Conservation (phyloP, 1,140 invertebrate species). For the Drosophila leontia region DNA sequence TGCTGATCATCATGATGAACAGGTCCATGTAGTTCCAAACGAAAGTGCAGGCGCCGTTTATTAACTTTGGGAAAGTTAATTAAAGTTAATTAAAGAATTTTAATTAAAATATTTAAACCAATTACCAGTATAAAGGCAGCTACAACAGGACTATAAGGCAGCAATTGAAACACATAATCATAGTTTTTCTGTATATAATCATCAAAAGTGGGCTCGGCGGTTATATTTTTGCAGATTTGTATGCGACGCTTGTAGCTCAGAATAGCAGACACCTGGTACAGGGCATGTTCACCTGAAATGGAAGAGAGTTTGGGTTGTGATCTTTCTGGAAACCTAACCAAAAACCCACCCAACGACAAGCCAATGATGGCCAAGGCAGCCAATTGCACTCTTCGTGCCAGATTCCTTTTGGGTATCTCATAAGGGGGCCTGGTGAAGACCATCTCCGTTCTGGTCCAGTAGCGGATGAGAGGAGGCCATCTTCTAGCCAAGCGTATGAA, state of each 20-base stretch:
- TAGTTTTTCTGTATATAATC: constrained; percentile 63
- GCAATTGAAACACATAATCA: constrained; percentile 64
- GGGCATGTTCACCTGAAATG: constrained; percentile 63
- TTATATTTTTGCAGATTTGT: constrained; percentile 51
- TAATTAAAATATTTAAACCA: not conserved
- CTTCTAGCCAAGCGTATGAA: constrained; percentile 61
- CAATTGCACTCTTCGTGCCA: constrained; percentile 58
- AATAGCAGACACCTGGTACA: constrained; percentile 58
- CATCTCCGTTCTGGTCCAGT: constrained; percentile 69
- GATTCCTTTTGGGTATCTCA: constrained; percentile 47
- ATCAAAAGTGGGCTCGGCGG: constrained; percentile 42
- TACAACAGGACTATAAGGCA: constrained; percentile 54
- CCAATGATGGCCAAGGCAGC: constrained; percentile 63
- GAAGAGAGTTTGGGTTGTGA: no score
- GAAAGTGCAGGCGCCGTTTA: constrained; percentile 86
- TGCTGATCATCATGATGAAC: constrained; percentile 88
- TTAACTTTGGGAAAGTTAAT: constrained; percentile 45
- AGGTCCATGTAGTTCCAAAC: constrained; percentile 89
- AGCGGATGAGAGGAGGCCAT: constrained; percentile 70
- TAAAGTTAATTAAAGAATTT: not conserved
- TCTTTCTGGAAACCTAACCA: not conserved
- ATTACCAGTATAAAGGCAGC: constrained; percentile 60
- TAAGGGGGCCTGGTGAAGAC: constrained; percentile 69
- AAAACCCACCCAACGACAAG: constrained; percentile 49
- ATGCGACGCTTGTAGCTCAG: constrained; percentile 38